phyloP scores from a whole-genome alignment of 1,140 invertebrate genomes.

The Megalonaias nervosa region DNA sequence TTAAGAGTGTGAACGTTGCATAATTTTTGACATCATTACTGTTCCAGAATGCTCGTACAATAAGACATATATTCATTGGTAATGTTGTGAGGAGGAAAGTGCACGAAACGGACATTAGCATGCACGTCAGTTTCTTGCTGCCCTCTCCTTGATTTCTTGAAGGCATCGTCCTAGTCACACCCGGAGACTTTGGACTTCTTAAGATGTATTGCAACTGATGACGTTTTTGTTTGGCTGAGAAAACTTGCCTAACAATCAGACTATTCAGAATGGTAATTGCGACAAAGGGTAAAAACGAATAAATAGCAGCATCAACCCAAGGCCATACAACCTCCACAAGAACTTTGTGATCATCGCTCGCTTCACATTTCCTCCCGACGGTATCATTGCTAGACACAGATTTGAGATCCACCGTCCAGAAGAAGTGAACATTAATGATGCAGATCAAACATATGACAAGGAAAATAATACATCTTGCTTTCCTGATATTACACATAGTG shows the following conservation, averaged over 20 bases:
- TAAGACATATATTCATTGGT: constrained; percentile 65
- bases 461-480: constrained; percentile 54
- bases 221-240: constrained; percentile 25
- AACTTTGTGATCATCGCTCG: constrained; percentile 19
- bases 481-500: constrained; percentile 55
- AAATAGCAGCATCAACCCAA: constrained; percentile 64
- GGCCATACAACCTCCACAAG: constrained; percentile 51
- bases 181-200: constrained; percentile 10
- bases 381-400: constrained; percentile 11
- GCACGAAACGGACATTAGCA: constrained; percentile 67
- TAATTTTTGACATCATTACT: constrained; percentile 30
- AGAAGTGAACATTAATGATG: constrained; percentile 59
- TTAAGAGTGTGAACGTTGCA: constrained; percentile 50
- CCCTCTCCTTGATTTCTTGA: constrained; percentile 35
- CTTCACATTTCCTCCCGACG: constrained; percentile 32
- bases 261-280: constrained; percentile 56
- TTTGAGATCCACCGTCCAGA: constrained; percentile 53
- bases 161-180: constrained; percentile 4
- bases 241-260: constrained; percentile 51
- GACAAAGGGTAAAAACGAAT: constrained; percentile 62
- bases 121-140: constrained; percentile 60
- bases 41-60: constrained; percentile 55
- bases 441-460: constrained; percentile 45
- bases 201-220: constrained; percentile 15
- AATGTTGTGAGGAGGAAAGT: constrained; percentile 68